Evolutionary conservation across 2,888 invertebrate species (phyloP).

Genomic region (Gastracanthus pulcherrimus): DNA sequence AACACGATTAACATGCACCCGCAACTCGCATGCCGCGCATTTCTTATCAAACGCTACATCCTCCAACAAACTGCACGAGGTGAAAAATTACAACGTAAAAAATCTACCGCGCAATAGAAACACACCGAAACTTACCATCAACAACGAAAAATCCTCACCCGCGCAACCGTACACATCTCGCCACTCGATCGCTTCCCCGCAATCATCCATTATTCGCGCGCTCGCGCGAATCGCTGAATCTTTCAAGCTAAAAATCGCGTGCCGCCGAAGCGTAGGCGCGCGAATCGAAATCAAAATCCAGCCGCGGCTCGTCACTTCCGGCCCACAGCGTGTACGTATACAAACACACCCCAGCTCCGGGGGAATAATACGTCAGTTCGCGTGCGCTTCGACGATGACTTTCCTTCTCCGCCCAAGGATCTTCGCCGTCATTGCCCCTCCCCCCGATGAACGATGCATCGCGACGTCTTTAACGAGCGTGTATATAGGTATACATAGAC

Average conservation of each 20-base stretch:
- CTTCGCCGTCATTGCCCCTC: not conserved
- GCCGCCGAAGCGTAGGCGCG: not conserved
- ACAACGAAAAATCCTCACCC: not conserved
- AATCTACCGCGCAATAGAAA: not conserved
- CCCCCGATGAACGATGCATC: not conserved
- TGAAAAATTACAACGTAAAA: not conserved
- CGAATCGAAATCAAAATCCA: slow-evolving; percentile 5
- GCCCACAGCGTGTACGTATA: not conserved
- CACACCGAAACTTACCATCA: not conserved
- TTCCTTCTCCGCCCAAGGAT: slow-evolving; percentile 22
- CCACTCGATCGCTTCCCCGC: not conserved
- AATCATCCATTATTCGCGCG: not conserved
- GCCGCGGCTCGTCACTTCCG: slow-evolving; percentile 12
- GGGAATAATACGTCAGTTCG: slow-evolving; percentile 12
- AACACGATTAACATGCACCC: too few species aligned
- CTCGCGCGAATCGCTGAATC: slow-evolving; percentile 6
- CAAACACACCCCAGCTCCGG: too few species aligned
- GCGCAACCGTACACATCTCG: too few species aligned
- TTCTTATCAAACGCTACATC: not conserved
- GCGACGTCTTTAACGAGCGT: not conserved
- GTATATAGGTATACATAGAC: not conserved
- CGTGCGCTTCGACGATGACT: slow-evolving; percentile 31
- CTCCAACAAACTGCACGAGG: not conserved
- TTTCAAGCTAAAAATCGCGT: slow-evolving; percentile 26
- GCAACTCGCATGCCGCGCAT: not conserved